These are phyloP conservation scores for Anolis carolinensis DNA, from an alignment of 2,113 vertebrate species.

Conservation along the genomic window DNA sequence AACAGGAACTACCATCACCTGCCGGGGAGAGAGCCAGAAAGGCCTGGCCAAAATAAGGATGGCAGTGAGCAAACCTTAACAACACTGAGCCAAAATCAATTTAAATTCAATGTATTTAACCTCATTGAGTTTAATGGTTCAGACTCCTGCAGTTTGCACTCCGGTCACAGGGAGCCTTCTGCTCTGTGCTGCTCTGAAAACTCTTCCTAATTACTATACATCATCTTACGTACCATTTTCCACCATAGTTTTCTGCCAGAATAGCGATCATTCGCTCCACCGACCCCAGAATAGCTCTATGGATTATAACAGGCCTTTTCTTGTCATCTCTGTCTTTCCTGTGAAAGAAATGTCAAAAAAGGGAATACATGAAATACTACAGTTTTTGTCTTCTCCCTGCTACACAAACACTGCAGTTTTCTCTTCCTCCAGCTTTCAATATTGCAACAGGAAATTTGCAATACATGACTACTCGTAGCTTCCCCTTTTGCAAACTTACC, in stretches of 20 bases:
- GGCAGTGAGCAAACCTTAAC: background rate
- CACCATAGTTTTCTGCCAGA: constrained; percentile 91
- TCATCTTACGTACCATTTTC: constrained; percentile 85
- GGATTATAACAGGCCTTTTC: constrained; percentile 92
- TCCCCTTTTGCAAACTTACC: constrained; percentile 76
- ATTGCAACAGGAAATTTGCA: background rate
- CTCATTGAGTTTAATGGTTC: background rate
- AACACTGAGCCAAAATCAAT: no score
- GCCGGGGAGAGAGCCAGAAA: constrained; percentile 92
- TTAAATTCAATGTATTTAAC: background rate
- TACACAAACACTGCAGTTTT: no score
- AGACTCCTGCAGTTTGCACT: background rate
- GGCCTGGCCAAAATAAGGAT: constrained; percentile 79
- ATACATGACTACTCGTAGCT: background rate
- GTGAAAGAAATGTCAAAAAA: constrained; percentile 28
- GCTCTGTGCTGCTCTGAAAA: background rate
- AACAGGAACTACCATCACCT: constrained; percentile 92
- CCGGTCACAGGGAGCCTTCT: background rate
- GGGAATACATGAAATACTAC: background rate
- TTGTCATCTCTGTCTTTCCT: constrained; percentile 92
- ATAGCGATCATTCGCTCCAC: constrained; percentile 97
- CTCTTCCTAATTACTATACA: background rate
- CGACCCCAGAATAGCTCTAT: constrained; percentile 91
- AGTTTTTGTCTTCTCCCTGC: no score
- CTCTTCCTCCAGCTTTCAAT: no score